These are phyloP conservation scores for Camptogramma bilineatum DNA, from an alignment of 2,888 invertebrate genomes.

Conservation along the genomic window DNA sequence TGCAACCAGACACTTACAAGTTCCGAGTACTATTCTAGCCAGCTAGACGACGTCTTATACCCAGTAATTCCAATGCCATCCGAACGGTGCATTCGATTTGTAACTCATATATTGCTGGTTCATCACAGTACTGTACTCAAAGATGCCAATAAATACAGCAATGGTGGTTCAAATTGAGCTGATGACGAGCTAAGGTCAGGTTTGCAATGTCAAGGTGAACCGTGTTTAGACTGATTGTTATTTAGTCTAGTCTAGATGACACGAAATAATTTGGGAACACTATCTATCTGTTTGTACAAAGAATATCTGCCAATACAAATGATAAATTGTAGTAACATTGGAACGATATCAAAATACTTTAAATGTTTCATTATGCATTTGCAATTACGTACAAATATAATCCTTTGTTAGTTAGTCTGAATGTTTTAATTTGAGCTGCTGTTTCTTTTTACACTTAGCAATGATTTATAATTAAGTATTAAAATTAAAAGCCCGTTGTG, in stretches of 20 bases:
- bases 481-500: too few species aligned
- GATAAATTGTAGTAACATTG: neutral
- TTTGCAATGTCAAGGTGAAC: constrained; percentile 46
- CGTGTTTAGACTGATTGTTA: constrained; percentile 43
- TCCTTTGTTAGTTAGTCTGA: too few species aligned
- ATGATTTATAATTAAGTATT: too few species aligned
- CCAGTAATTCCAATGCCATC: constrained; percentile 25
- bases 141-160: constrained; percentile 11
- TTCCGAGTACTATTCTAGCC: constrained; percentile 73
- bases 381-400: neutral
- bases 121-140: constrained; percentile 13
- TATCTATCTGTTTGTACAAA: constrained; percentile 9
- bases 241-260: constrained; percentile 44
- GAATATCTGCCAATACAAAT: neutral
- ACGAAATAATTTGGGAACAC: constrained; percentile 21
- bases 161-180: constrained; percentile 25
- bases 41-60: constrained; percentile 53
- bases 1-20: constrained; percentile 57
- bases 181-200: constrained; percentile 38
- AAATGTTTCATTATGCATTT: neutral
- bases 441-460: too few species aligned
- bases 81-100: constrained; percentile 23
- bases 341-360: neutral
- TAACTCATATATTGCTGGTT: constrained; percentile 20
- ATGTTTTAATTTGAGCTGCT: too few species aligned